Base-by-base conservation (phyloP, 2,113 vertebrate species). In the Tachysurus fulvidraco region DNA sequence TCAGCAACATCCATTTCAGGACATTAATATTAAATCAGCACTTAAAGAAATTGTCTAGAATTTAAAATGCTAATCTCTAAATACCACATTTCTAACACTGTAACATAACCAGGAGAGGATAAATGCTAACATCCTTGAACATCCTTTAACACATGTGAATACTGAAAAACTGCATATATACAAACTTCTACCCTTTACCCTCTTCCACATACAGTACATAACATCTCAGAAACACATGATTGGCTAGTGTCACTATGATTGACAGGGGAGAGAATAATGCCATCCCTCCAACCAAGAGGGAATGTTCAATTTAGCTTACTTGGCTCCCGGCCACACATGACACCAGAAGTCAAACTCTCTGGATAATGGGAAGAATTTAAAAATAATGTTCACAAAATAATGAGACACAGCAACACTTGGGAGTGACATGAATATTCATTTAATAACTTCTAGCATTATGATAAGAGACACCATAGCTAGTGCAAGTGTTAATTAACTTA, bases 21-120 rank as follows among this genome's bases (percentile, higher is more conserved):
- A 60, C 78, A 81, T 81, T 81, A 60, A 60, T 81, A 81, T 60
- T 81, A 81, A 81, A 60, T 60, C 78, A 81, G 30, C 78, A 30
- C 30, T 59, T 59, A 59, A 81, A 81, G 28, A 36, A 59, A 81
- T 60, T 25, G 30, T 81, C 30, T 55, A 60, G 30, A 44, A 81
- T 78, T 54, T 8, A 14, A 55, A 54, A 55, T 3, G n/a, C 74
- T 54, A 54, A 77, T 54, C 25, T 55, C 7, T 60, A 23, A 13
- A 41, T 36, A 41, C 12, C 59, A 80, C 55, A 59, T 80, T 41
- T 59, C 19, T 12, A 80, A 30, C 10, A 50, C 2, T 36, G 36
- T 36, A 36, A 36, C 36, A 36, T 36, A n/a, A 3, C 60, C 10
- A 50, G 1, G 60, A 7, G 60, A 11, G 10, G 8, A 64, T 28